Evolutionary conservation across 2,113 vertebrate species (phyloP), one percentile per base, ranked within the genome.

Genomic region (Galeopterus variegatus): DNA sequence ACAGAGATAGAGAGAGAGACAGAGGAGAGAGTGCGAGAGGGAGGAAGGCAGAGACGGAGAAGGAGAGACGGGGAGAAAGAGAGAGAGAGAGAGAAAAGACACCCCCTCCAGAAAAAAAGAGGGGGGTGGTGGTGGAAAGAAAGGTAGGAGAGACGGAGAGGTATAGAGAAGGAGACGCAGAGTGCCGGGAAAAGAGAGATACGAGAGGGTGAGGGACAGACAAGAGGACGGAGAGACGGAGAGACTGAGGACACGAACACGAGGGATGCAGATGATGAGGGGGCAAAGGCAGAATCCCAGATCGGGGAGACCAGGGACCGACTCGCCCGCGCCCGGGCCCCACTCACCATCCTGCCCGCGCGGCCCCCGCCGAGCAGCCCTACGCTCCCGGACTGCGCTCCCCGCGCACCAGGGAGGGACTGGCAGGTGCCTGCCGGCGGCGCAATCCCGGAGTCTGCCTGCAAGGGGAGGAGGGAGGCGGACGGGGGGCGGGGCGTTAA

Each of bases 361-460:
- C 69, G 77, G 77, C 81, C 70, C 90, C 77, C 8, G 62, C 88
- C 33, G 33, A 81, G 93, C 58, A 36, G 75, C 87, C 87, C 64
- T 33, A 7, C 52, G 64, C 65, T 9, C 84, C 50, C 23, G 14
- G 70, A 92, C 93, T 90, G 93, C 67, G 60, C 93, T 90, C 50
- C n/a, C 45, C 14, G 79, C 93, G 83, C 93, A 48, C 45, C 50
- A 2, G 7, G 54, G 50, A 88, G 83, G 64, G 52, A 88, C 96
- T 83, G 83, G 75, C 93, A 50, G 90, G n/a, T 96, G 58, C 92
- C 31, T 52, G 91, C 91, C 9, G 93, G 85, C 60, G 0, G 84
- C 79, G 96, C 97, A 97, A 97, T 97, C 97, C 96, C 24, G 94
- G 96, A 3, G 93, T 96, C 96, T 98, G 97, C 97, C 98, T 97